These are phyloP conservation scores for Luffia ferchaultella DNA, from an alignment of 2,888 invertebrate species.

Conservation along the genomic window DNA sequence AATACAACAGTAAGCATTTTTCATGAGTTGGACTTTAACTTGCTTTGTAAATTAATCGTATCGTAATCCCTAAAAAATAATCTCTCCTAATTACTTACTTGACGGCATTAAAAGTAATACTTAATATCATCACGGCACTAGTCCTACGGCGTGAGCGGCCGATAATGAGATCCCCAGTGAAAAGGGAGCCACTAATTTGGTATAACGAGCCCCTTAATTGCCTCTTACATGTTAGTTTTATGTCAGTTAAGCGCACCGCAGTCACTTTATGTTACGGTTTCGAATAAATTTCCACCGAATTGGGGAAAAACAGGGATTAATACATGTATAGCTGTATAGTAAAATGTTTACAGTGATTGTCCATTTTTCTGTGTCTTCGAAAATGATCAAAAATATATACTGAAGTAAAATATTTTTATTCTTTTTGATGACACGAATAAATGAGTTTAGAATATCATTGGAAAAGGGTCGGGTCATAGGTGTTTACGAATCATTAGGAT, in stretches of 20 bases:
- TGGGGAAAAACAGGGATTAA: background rate
- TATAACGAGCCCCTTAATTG: background rate
- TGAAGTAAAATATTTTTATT: background rate
- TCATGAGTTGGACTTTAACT: background rate
- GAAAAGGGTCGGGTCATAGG: too few relatives aligned
- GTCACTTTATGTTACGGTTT: background rate
- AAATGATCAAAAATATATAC: background rate
- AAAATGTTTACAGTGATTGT: background rate
- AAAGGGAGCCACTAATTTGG: background rate
- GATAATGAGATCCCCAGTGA: background rate
- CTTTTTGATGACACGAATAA: background rate
- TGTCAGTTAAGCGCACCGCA: background rate
- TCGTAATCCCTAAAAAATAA: background rate
- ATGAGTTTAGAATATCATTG: background rate
- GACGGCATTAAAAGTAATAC: background rate
- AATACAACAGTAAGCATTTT: background rate
- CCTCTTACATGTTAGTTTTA: background rate
- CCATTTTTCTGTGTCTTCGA: background rate
- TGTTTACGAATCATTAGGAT: too few relatives aligned
- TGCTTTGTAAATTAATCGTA: background rate
- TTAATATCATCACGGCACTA: background rate
- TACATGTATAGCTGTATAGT: background rate
- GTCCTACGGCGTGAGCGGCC: background rate
- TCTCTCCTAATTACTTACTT: background rate
- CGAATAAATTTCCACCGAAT: background rate